Conservation (phyloP, 1,140 invertebrate species). For the Ips typographus region DNA sequence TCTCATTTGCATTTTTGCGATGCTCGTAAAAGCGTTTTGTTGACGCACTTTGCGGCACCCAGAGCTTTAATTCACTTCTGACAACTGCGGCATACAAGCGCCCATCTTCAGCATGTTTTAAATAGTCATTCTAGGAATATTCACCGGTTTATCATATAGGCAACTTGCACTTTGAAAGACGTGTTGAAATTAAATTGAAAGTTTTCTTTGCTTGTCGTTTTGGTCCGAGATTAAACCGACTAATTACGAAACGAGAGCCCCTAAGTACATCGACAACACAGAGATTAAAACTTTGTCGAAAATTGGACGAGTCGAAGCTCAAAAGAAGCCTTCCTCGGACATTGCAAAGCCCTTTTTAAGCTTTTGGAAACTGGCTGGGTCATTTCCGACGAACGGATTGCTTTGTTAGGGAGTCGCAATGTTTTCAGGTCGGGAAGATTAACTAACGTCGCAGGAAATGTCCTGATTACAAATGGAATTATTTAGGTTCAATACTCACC, state of each 20-base stretch:
- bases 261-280: constrained; percentile 28
- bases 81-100: neutral
- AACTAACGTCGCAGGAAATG: too few relatives aligned
- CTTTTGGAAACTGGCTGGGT: constrained; percentile 11
- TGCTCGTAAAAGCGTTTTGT: constrained; percentile 12
- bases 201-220: neutral
- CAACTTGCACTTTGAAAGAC: too few relatives aligned
- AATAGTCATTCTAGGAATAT: too few relatives aligned
- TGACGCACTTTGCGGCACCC: constrained; percentile 3
- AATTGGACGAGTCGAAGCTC: constrained; percentile 14
- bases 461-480: too few relatives aligned
- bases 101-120: too few relatives aligned
- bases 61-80: constrained; percentile 5
- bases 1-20: constrained; percentile 21
- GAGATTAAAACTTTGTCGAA: constrained; percentile 28
- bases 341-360: constrained; percentile 19
- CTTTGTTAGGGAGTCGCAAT: neutral
- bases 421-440: too few relatives aligned
- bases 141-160: too few relatives aligned
- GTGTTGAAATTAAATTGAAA: neutral
- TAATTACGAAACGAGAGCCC: constrained; percentile 18
- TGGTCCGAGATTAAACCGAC: constrained; percentile 22
- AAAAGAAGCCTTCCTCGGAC: constrained; percentile 16
- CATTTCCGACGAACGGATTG: neutral
- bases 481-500: too few relatives aligned